A percentile compares a stretch with the other conserved stretches of the same genome.
phyloP scores from a whole-genome alignment of 2,797 vertebrate species.

The Xyrichtys novacula region DNA sequence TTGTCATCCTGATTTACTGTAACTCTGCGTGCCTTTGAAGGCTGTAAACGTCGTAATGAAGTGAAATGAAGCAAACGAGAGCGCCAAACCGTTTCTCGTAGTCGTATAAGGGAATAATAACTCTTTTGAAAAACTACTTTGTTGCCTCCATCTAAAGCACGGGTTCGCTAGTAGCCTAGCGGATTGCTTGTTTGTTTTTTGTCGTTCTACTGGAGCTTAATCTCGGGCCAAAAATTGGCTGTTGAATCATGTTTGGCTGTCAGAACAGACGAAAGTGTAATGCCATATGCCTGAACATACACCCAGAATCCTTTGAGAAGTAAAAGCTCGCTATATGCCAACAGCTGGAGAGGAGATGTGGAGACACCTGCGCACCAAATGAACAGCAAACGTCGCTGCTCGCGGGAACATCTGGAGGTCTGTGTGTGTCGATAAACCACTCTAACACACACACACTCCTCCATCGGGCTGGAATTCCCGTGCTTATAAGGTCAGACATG shows the following conservation, averaged over 20 bases:
- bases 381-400: slow-evolving; percentile 74
- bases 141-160: slow-evolving; percentile 52
- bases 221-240: slow-evolving; percentile 77
- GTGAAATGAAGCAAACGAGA: slow-evolving; percentile 71
- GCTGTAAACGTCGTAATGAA: slow-evolving; percentile 79
- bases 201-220: slow-evolving; percentile 70
- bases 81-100: slow-evolving; percentile 54
- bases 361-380: slow-evolving; percentile 86
- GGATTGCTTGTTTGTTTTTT: slow-evolving; percentile 79
- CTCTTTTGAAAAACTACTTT: slow-evolving; percentile 25
- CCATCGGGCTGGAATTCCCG: slow-evolving; percentile 72
- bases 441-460: slow-evolving; percentile 66
- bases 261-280: slow-evolving; percentile 81
- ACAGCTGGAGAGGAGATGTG: slow-evolving; percentile 84
- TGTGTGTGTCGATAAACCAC: slow-evolving; percentile 65
- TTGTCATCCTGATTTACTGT: slow-evolving; percentile 85
- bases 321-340: slow-evolving; percentile 72
- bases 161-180: slow-evolving; percentile 73
- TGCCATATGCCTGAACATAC: slow-evolving; percentile 81
- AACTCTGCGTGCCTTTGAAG: slow-evolving; percentile 77
- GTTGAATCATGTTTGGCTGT: slow-evolving; percentile 82
- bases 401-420: slow-evolving; percentile 82
- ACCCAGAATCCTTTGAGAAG: slow-evolving; percentile 80
- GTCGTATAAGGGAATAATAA: slow-evolving; percentile 32
- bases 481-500: slow-evolving; percentile 75